phyloP scores from a whole-genome alignment of 2,113 vertebrate species.

The Pseudorasbora parva region DNA sequence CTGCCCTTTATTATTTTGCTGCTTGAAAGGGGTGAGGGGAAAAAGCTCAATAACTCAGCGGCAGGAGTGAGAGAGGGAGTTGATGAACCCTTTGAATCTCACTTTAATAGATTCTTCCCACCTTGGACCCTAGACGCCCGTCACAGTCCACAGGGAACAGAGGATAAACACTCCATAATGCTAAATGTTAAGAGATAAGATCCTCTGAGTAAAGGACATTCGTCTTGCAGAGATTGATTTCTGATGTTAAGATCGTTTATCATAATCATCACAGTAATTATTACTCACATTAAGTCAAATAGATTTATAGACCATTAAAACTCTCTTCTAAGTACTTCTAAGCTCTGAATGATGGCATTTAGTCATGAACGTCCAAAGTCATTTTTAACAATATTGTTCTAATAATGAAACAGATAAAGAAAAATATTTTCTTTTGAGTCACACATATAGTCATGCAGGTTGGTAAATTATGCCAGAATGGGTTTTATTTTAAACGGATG shows the following conservation, averaged over 20 bases:
- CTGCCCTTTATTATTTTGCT: conserved; percentile 4
- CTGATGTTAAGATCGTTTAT: background rate
- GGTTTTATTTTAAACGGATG: background rate
- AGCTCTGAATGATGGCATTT: background rate
- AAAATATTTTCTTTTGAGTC: too few relatives aligned
- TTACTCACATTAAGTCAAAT: background rate
- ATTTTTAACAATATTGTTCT: too few relatives aligned
- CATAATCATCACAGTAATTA: background rate
- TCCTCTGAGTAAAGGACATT: background rate
- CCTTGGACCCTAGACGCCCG: background rate
- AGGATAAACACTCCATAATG: background rate
- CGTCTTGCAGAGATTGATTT: background rate
- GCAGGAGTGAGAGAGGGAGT: background rate
- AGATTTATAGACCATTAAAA: background rate
- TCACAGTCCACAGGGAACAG: background rate
- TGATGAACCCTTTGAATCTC: conserved; percentile 19
- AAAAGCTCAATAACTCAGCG: conserved; percentile 3
- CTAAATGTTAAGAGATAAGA: background rate
- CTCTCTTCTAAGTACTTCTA: background rate
- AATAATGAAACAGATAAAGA: too few relatives aligned
- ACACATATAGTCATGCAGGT: too few relatives aligned
- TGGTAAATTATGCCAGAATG: background rate
- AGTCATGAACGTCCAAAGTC: background rate
- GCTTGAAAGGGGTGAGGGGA: background rate
- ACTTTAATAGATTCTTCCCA: conserved; percentile 35